Evolutionary conservation across 2,113 vertebrate genomes (phyloP).

Genomic region (Saimiri boliviensis): DNA sequence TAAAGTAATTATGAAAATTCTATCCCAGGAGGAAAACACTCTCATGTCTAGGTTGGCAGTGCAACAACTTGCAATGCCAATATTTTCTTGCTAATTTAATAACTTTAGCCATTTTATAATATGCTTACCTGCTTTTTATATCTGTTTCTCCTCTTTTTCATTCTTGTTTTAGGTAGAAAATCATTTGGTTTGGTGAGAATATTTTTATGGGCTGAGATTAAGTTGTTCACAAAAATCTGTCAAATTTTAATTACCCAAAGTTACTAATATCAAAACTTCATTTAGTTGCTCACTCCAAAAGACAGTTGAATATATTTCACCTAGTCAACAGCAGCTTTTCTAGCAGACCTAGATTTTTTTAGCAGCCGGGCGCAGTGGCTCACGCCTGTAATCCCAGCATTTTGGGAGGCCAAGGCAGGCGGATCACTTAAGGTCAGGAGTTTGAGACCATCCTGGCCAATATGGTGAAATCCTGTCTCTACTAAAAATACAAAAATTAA

Average conservation of each 20-base stretch:
- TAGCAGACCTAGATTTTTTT: neutral
- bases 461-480: no score
- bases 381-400: no score
- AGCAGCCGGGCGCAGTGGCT: no score
- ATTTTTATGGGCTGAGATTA: neutral
- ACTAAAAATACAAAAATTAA: no score
- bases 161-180: slow-evolving; percentile 25
- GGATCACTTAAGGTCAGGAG: no score
- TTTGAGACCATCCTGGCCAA: no score
- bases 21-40: neutral
- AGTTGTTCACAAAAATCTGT: neutral
- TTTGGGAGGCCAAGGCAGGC: no score
- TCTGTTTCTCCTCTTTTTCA: neutral
- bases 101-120: neutral
- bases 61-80: neutral
- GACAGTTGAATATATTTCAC: neutral
- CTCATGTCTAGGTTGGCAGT: neutral
- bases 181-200: neutral
- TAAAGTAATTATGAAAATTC: neutral
- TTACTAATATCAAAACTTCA: neutral
- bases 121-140: neutral
- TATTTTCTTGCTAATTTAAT: slow-evolving; percentile 25
- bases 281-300: slow-evolving; percentile 27
- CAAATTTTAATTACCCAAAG: neutral
- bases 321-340: neutral